Evolutionary conservation across 2,888 invertebrate genomes (phyloP).

Genomic region (Temnothorax rugatulus): DNA sequence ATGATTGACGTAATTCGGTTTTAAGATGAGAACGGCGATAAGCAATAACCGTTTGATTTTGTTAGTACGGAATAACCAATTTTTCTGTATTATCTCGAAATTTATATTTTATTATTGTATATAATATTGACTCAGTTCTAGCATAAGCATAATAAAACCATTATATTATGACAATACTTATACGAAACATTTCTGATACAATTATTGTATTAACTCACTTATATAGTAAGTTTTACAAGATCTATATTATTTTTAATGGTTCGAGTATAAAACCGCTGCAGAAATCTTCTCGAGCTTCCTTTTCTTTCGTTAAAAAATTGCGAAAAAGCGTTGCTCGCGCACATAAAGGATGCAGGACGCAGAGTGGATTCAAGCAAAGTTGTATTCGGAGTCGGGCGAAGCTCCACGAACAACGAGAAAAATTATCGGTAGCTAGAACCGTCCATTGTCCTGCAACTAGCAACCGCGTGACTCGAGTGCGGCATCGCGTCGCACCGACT

Average conservation of each 20-base stretch:
- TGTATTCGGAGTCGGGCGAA: slow-evolving; percentile 60
- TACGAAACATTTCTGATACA: neutral
- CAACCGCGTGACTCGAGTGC: slow-evolving; percentile 48
- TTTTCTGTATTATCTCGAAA: neutral
- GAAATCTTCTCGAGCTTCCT: neutral
- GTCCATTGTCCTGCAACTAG: slow-evolving; percentile 68
- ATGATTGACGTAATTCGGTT: neutral
- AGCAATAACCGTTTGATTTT: neutral
- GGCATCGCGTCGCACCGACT: slow-evolving; percentile 57
- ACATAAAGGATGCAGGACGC: slow-evolving; percentile 17
- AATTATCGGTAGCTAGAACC: slow-evolving; percentile 57
- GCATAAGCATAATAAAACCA: neutral
- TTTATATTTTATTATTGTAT: neutral
- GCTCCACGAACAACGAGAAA: slow-evolving; percentile 51
- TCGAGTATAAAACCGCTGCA: neutral
- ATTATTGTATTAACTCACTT: neutral
- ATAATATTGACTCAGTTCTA: neutral
- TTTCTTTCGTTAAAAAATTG: slow-evolving; percentile 8
- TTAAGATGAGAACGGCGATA: neutral
- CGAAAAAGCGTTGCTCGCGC: neutral
- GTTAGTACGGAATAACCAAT: neutral
- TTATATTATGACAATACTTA: neutral
- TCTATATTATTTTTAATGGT: neutral
- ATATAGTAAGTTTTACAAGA: neutral
- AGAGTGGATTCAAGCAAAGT: slow-evolving; percentile 64